phyloP scores from a whole-genome alignment of 2,797 vertebrate species.

The Hypotaenidia okinawae region DNA sequence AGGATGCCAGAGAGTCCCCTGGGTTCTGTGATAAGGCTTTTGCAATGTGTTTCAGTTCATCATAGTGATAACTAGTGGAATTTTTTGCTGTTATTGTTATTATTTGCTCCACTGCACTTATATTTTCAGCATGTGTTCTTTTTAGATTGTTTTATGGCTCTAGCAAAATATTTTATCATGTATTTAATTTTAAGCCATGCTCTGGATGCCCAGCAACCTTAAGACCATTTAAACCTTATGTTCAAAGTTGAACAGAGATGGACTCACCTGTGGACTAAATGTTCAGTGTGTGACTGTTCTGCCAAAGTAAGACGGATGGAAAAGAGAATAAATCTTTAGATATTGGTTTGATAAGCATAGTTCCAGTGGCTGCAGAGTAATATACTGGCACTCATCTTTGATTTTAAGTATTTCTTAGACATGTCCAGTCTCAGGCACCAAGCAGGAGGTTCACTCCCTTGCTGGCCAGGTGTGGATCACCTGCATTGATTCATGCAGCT shows the following conservation, averaged over 20 bases:
- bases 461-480: neutral
- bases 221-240: neutral
- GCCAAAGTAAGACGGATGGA: neutral
- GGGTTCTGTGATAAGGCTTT: neutral
- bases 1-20: neutral
- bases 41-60: neutral
- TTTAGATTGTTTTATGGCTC: neutral
- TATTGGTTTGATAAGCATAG: neutral
- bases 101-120: neutral
- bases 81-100: neutral
- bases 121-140: neutral
- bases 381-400: neutral
- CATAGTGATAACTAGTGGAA: accelerated
- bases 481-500: neutral
- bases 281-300: neutral
- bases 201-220: neutral
- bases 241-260: neutral
- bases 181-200: neutral
- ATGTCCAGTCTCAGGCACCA: neutral
- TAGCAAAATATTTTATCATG: neutral
- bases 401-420: neutral
- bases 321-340: neutral
- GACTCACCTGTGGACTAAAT: neutral
- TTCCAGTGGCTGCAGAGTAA: neutral
- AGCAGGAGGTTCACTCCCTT: neutral